Percentiles rank a stretch among this genome's conserved stretches.
These are phyloP conservation scores for Melieria picta DNA, from an alignment of 2,888 invertebrate species.

Conservation along the genomic window DNA sequence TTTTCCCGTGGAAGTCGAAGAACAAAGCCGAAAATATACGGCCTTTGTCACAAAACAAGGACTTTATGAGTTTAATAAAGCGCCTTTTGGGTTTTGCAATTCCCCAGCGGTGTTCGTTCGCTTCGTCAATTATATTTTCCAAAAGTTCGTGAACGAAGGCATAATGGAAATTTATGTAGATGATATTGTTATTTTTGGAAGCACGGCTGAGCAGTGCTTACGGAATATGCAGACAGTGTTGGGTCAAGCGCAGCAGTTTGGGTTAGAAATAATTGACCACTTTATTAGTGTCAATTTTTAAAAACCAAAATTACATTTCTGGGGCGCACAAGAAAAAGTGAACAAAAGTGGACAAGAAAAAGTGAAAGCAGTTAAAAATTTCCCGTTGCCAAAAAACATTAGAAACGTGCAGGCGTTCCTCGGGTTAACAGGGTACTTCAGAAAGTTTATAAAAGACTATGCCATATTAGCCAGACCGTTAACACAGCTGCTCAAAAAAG, in stretches of 20 bases:
- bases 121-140: slow-evolving; percentile 39
- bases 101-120: slow-evolving; percentile 38
- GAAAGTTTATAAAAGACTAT: slow-evolving; percentile 18
- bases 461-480: slow-evolving; percentile 14
- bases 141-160: slow-evolving; percentile 27
- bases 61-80: slow-evolving; percentile 38
- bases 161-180: slow-evolving; percentile 37
- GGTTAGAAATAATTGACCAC: slow-evolving; percentile 42
- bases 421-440: slow-evolving; percentile 27
- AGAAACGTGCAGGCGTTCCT: slow-evolving; percentile 19
- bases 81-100: slow-evolving; percentile 40
- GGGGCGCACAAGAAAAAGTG: slow-evolving; percentile 33
- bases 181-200: slow-evolving; percentile 39
- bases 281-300: slow-evolving; percentile 42
- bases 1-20: slow-evolving; percentile 36
- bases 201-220: slow-evolving; percentile 34
- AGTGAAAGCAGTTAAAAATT: slow-evolving; percentile 30
- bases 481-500: slow-evolving; percentile 10
- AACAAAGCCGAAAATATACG: slow-evolving; percentile 29
- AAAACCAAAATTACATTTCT: slow-evolving; percentile 35
- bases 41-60: slow-evolving; percentile 36
- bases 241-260: slow-evolving; percentile 28
- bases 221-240: slow-evolving; percentile 32
- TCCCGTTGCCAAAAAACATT: slow-evolving; percentile 31
- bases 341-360: slow-evolving; percentile 34